These are phyloP conservation scores for Hoplostethus atlanticus DNA, from an alignment of 2,797 vertebrate species.

Conservation along the genomic window DNA sequence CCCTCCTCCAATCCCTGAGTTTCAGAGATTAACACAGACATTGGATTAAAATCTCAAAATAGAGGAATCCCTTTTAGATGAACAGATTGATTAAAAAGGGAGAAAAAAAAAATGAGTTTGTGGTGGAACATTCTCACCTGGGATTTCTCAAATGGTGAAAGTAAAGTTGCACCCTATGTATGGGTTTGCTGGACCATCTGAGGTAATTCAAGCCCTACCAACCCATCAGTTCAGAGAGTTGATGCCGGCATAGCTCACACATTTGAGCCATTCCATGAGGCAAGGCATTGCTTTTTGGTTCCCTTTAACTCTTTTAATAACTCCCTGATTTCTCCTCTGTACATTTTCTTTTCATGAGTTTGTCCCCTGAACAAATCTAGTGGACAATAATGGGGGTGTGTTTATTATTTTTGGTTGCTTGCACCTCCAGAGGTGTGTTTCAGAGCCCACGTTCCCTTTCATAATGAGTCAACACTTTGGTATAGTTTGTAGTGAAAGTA, in stretches of 20 bases:
- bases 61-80: slow-evolving; percentile 86
- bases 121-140: slow-evolving; percentile 66
- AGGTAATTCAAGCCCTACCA: background rate
- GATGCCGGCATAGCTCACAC: too few species aligned
- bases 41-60: slow-evolving; percentile 86
- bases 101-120: slow-evolving; percentile 52
- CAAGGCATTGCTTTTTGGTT: too few species aligned
- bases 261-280: too few species aligned
- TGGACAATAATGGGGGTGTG: too few species aligned
- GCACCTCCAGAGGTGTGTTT: too few species aligned
- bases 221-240: background rate
- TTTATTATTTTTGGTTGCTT: too few species aligned
- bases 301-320: too few species aligned
- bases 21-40: slow-evolving; percentile 83
- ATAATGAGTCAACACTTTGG: background rate
- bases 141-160: slow-evolving; percentile 23
- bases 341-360: too few species aligned
- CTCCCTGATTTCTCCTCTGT: too few species aligned
- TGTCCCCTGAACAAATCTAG: too few species aligned
- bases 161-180: background rate
- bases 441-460: background rate
- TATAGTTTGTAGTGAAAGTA: slow-evolving; percentile 13
- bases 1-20: slow-evolving; percentile 77
- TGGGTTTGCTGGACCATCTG: background rate
- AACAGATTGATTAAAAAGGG: slow-evolving; percentile 80